Percentiles rank a stretch among this genome's conserved stretches.
Evolutionary conservation across 2,113 vertebrate genomes (phyloP).

Genomic region (Mesocricetus auratus): DNA sequence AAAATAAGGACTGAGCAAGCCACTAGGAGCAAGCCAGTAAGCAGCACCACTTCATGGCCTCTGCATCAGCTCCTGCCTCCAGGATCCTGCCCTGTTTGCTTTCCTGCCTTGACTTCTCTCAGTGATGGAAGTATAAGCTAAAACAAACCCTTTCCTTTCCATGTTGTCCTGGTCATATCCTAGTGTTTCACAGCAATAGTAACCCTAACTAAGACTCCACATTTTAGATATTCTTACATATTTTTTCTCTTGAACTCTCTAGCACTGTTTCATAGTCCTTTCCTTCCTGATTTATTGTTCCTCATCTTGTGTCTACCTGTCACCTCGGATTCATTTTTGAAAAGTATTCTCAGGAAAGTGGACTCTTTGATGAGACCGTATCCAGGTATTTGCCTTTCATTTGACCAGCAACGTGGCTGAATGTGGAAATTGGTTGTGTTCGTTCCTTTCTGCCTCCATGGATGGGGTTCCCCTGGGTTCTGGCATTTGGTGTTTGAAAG

Average conservation of each 20-base stretch:
- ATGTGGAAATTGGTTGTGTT: neutral
- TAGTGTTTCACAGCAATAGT: neutral
- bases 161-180: no score
- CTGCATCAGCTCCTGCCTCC: neutral
- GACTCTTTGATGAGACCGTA: neutral
- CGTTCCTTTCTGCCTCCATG: neutral
- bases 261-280: neutral
- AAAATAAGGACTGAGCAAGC: neutral
- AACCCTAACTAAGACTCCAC: neutral
- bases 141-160: neutral
- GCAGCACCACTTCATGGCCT: neutral
- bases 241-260: neutral
- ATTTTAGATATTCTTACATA: neutral
- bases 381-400: neutral
- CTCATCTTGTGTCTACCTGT: neutral
- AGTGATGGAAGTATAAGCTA: neutral
- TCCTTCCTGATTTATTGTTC: neutral
- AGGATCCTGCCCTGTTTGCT: neutral
- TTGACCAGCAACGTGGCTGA: neutral
- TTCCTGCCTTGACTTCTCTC: neutral
- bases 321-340: neutral
- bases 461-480: neutral
- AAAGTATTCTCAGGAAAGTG: neutral
- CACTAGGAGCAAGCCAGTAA: neutral
- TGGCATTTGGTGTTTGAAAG: constrained; percentile 21